Conservation (phyloP, 2,888 invertebrate genomes). For the Tetranychus piercei region DNA sequence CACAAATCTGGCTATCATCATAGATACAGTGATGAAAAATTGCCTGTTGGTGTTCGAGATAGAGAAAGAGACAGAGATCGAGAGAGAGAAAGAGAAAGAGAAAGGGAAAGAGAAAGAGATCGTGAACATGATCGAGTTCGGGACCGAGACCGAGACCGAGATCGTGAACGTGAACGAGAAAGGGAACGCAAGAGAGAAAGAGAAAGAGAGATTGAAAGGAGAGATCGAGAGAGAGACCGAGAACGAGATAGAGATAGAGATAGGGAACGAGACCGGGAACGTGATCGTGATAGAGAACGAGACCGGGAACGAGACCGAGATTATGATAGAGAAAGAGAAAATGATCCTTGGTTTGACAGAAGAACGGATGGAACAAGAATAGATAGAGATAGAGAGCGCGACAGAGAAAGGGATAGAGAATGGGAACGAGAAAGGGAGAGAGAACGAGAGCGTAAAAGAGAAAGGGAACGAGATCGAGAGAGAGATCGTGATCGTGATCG, state of each 20-base stretch:
- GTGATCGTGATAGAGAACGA: background rate
- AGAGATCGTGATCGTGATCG: background rate
- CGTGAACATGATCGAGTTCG: background rate
- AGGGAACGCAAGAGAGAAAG: background rate
- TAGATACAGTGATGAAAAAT: background rate
- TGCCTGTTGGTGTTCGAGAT: background rate
- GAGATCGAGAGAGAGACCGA: background rate
- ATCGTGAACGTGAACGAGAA: background rate
- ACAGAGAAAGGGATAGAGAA: background rate
- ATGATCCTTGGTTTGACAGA: background rate
- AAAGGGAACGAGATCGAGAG: background rate
- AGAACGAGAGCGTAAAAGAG: conserved; percentile 4
- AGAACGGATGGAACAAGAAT: background rate
- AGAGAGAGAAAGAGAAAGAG: background rate
- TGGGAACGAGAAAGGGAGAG: background rate
- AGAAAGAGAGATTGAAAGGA: background rate
- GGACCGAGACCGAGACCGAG: background rate
- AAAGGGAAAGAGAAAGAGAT: background rate
- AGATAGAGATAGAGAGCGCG: conserved; percentile 7
- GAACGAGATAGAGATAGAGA: background rate
- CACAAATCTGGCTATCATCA: background rate
- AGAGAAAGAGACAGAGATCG: background rate
- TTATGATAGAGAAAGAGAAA: conserved; percentile 6
- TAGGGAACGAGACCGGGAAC: background rate
- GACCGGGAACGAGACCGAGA: background rate